Evolutionary conservation across 2,797 vertebrate species (phyloP), one percentile per base, ranked within the genome.

Genomic region (Leucoraja ocellata): DNA sequence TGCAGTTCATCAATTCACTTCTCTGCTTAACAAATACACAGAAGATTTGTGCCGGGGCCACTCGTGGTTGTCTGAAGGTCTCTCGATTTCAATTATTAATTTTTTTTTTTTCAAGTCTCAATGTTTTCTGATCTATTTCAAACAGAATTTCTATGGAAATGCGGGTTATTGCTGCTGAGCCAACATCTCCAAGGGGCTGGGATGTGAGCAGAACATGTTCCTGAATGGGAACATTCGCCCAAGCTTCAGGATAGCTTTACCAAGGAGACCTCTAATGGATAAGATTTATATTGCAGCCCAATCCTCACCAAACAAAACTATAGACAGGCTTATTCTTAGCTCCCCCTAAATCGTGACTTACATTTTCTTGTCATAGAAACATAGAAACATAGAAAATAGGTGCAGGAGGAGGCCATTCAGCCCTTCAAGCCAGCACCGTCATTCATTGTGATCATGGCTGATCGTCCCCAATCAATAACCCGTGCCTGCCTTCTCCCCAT

Each of bases 221-320:
- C 54, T 54, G 36, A 58, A 76, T 16, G n/a, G 1, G 23, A 91
- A 46, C 39, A 74, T 23, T 91, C 25, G 36, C 68, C 46, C 18
- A 46, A 54, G 23, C n/a, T 1, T 58, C 71, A 25, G 46, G 71
- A 92, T n/a, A 71, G 90, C 58, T 58, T 76, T 76, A 58, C 90
- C 74, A 74, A 76, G 36, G 90, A 76, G 90, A 92, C 90, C 90
- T 92, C 90, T 92, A 92, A 74, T 92, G 90, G 90, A 25, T 46
- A 54, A 76, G 71, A 92, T 74, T 16, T 23, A 58, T 71, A 92
- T 76, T 92, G 21, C 90, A 92, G 23, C 71, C 28, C 74, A 1
- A 76, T 18, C 6, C 90, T 92, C 90, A 13, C 74, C 23, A 39
- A 32, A 28, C 10, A 76, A 6, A 76, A 92, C 46, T n/a, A n/a